Percentiles rank a stretch among this genome's conserved stretches.
Evolutionary conservation across 2,888 invertebrate genomes (phyloP).

Genomic region (Alloplasta piceator): DNA sequence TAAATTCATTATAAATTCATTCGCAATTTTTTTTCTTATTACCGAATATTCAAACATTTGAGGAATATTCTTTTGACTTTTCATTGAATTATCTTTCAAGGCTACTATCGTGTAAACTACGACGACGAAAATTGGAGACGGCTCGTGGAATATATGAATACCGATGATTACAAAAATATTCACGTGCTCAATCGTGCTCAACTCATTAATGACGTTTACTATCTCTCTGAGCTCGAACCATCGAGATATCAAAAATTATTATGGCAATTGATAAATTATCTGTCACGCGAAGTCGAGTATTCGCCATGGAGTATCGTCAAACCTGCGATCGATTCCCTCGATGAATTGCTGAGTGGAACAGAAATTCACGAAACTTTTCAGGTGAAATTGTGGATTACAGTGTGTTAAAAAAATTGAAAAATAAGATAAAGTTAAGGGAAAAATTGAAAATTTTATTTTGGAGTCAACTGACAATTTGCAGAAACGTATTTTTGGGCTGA

Average conservation of each 20-base stretch:
- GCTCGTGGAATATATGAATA: slow-evolving; percentile 83
- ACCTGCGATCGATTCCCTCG: not conserved
- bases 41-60: too few species aligned
- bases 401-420: not conserved
- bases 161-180: slow-evolving; percentile 83
- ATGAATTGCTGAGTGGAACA: not conserved
- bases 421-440: not conserved
- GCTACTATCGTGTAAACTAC: slow-evolving; percentile 85
- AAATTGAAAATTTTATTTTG: too few species aligned
- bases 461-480: slow-evolving; percentile 49
- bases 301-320: slow-evolving; percentile 87
- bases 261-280: slow-evolving; percentile 84
- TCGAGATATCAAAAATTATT: slow-evolving; percentile 82
- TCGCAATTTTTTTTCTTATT: too few species aligned
- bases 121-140: slow-evolving; percentile 88
- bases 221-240: slow-evolving; percentile 83
- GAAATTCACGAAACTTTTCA: slow-evolving; percentile 20
- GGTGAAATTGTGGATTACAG: slow-evolving; percentile 29
- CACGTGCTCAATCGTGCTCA: slow-evolving; percentile 89
- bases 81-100: slow-evolving; percentile 50
- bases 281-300: slow-evolving; percentile 87
- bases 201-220: slow-evolving; percentile 89
- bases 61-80: slow-evolving; percentile 6
- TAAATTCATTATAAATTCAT: too few species aligned
- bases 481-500: slow-evolving; percentile 74